Evolutionary conservation across 2,113 vertebrate genomes (phyloP).

Genomic region (Mastomys coucha): DNA sequence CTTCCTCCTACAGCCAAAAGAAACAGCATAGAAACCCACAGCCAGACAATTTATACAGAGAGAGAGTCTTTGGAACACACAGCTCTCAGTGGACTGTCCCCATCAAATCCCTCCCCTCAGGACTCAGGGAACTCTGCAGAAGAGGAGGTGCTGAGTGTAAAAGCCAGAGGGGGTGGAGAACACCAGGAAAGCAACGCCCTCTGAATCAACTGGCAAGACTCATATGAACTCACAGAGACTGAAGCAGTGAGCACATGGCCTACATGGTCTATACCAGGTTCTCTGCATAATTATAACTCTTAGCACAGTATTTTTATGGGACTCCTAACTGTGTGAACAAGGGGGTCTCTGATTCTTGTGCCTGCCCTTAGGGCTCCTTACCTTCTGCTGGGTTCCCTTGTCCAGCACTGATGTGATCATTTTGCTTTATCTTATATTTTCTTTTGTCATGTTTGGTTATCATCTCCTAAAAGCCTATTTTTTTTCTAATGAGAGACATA

Average conservation of each 20-base stretch:
- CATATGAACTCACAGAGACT: neutral
- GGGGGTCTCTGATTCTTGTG: neutral
- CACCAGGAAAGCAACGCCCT: neutral
- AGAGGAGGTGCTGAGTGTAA: neutral
- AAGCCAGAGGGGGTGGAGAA: neutral
- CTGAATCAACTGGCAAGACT: neutral
- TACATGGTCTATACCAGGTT: neutral
- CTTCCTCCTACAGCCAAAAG: neutral
- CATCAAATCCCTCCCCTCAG: neutral
- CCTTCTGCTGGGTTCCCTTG: neutral
- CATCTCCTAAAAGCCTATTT: neutral
- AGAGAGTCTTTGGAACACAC: too few species aligned
- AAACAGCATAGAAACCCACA: neutral
- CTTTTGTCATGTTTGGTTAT: neutral
- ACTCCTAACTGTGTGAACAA: neutral
- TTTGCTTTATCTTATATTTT: neutral
- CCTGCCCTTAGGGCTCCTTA: neutral
- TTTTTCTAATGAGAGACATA: neutral
- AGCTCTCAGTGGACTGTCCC: neutral
- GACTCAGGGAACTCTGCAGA: neutral
- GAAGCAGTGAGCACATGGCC: too few species aligned
- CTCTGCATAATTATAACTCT: neutral
- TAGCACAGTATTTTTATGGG: neutral
- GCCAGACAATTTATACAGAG: neutral
- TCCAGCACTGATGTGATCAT: neutral